Conservation (phyloP, 2,797 vertebrate species). For the Anas bernieri region DNA sequence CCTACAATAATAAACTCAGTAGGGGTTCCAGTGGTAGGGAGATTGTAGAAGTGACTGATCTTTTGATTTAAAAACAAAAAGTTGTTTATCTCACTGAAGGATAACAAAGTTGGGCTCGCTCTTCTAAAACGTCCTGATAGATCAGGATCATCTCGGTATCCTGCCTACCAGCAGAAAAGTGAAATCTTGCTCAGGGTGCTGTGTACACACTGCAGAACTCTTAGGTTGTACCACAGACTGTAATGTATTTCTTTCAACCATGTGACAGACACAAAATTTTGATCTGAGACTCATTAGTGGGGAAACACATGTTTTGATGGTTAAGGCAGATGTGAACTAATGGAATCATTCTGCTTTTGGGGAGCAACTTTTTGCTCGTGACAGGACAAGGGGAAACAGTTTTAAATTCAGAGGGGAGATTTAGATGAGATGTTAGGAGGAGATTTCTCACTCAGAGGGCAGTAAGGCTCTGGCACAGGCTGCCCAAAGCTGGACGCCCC, state of each 20-base stretch:
- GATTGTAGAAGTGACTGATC: neutral
- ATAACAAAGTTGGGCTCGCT: slow-evolving; percentile 16
- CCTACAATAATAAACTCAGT: neutral
- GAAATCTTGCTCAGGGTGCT: slow-evolving; percentile 26
- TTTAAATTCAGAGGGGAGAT: no score
- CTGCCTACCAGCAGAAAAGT: slow-evolving; percentile 21
- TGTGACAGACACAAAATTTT: slow-evolving; percentile 55
- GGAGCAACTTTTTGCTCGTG: no score
- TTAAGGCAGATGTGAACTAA: slow-evolving; percentile 57
- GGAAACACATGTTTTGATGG: slow-evolving; percentile 18
- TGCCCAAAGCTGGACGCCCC: no score
- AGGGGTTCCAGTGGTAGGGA: neutral
- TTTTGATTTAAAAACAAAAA: neutral
- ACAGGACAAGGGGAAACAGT: no score
- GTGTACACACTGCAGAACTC: slow-evolving; percentile 20
- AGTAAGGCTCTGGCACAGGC: no score
- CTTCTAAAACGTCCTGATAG: slow-evolving; percentile 36
- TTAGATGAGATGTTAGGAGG: no score
- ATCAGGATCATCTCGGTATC: slow-evolving; percentile 10
- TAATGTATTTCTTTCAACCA: slow-evolving; percentile 42
- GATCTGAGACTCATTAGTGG: slow-evolving; percentile 64
- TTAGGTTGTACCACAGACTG: neutral
- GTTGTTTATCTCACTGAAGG: slow-evolving; percentile 5
- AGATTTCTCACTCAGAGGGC: no score
- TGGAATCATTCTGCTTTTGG: neutral